phyloP scores from a whole-genome alignment of 2,888 invertebrate genomes.

The Caenorhabditis plicata region DNA sequence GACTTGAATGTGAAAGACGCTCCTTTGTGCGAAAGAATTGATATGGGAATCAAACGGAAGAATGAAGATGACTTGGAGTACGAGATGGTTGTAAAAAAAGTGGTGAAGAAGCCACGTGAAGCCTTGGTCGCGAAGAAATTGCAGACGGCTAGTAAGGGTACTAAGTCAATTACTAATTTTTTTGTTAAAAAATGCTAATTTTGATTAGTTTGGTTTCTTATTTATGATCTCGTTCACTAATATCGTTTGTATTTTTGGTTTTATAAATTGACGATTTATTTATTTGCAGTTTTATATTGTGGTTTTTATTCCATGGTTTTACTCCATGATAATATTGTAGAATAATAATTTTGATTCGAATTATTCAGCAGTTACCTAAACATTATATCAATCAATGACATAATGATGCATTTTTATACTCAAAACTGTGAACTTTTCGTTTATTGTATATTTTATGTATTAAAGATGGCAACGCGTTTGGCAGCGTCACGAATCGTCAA shows the following conservation, averaged over 20 bases:
- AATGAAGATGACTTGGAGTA: conserved; percentile 10
- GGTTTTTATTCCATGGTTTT: neutral
- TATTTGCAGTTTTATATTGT: neutral
- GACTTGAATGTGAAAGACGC: conserved; percentile 39
- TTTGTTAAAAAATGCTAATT: conserved; percentile 40
- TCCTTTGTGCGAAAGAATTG: conserved; percentile 8
- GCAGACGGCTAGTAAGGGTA: conserved; percentile 53
- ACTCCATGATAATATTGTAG: neutral
- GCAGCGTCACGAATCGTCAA: conserved; percentile 52
- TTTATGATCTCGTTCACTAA: neutral
- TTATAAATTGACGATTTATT: neutral
- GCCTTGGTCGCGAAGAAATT: conserved; percentile 46
- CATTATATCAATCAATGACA: too few species aligned
- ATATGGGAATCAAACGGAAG: conserved; percentile 30
- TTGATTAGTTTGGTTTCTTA: conserved; percentile 1
- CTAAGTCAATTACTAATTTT: conserved; percentile 48
- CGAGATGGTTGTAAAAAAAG: neutral
- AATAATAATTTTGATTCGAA: neutral
- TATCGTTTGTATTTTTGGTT: neutral
- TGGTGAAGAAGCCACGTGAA: conserved; percentile 32
- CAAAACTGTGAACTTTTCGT: too few species aligned
- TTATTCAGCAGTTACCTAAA: too few species aligned
- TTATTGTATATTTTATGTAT: neutral
- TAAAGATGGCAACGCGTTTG: conserved; percentile 23
- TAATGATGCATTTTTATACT: too few species aligned